These are phyloP conservation scores for Callipepla californica DNA, from an alignment of 2,113 vertebrate genomes.

Conservation along the genomic window DNA sequence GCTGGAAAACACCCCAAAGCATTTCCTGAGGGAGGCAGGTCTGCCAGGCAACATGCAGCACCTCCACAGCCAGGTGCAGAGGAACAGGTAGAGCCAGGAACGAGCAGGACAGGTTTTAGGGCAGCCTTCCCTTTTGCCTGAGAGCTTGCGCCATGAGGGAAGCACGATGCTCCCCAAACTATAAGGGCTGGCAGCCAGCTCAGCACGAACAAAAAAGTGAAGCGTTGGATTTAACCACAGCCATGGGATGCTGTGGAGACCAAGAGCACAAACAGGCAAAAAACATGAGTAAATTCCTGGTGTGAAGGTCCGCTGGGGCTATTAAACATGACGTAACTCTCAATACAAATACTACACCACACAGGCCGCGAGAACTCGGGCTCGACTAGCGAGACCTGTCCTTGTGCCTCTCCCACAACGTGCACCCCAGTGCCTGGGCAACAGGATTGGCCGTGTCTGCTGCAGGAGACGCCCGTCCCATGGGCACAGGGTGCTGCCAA, in stretches of 20 bases:
- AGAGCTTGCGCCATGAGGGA: background rate
- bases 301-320: background rate
- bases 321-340: background rate
- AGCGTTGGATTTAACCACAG: background rate
- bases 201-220: conserved; percentile 8
- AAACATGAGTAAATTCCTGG: background rate
- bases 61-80: background rate
- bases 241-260: background rate
- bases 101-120: background rate
- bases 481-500: background rate
- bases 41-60: background rate
- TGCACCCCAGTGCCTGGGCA: background rate
- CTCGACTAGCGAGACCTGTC: background rate
- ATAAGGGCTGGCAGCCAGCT: background rate
- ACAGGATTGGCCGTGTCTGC: background rate
- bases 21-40: background rate
- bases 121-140: background rate
- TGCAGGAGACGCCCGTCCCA: background rate
- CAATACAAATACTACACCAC: background rate
- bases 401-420: background rate
- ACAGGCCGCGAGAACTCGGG: background rate
- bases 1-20: background rate
- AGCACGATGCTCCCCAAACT: background rate
- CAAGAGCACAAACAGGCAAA: background rate
- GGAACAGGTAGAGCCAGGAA: background rate